These are phyloP conservation scores for Cephalotes varians DNA, from an alignment of 2,888 invertebrate genomes.

Conservation along the genomic window DNA sequence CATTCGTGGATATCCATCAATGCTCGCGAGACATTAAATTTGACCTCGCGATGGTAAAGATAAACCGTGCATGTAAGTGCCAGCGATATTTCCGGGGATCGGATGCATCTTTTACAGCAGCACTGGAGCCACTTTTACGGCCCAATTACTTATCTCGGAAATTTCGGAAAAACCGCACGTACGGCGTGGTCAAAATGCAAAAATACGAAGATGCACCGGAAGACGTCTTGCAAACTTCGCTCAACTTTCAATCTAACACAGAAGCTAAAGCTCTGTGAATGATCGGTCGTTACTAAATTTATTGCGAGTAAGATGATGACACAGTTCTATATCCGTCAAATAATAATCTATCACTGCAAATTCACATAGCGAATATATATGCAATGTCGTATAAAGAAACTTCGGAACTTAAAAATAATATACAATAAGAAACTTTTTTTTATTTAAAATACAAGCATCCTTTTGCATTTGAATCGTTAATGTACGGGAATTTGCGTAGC, in stretches of 20 bases:
- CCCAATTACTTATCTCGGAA: slow-evolving; percentile 40
- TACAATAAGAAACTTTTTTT: not conserved
- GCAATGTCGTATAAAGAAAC: not conserved
- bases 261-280: not conserved
- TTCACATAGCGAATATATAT: not conserved
- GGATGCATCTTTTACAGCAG: slow-evolving; percentile 42
- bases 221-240: not conserved
- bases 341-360: not conserved
- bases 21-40: slow-evolving; percentile 24
- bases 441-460: not conserved
- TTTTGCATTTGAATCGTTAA: not conserved
- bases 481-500: not conserved
- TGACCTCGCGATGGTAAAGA: not conserved
- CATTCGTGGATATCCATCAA: slow-evolving; percentile 2
- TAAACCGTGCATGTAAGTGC: slow-evolving; percentile 24
- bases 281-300: not conserved
- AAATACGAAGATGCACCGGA: not conserved
- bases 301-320: not conserved
- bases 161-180: slow-evolving; percentile 31
- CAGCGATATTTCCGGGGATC: slow-evolving; percentile 18
- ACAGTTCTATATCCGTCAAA: too few relatives aligned
- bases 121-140: slow-evolving; percentile 24
- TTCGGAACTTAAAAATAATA: not conserved
- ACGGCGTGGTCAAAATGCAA: not conserved
- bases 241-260: not conserved